Conservation (phyloP, 1,140 invertebrate genomes). For the Heliothis virescens region DNA sequence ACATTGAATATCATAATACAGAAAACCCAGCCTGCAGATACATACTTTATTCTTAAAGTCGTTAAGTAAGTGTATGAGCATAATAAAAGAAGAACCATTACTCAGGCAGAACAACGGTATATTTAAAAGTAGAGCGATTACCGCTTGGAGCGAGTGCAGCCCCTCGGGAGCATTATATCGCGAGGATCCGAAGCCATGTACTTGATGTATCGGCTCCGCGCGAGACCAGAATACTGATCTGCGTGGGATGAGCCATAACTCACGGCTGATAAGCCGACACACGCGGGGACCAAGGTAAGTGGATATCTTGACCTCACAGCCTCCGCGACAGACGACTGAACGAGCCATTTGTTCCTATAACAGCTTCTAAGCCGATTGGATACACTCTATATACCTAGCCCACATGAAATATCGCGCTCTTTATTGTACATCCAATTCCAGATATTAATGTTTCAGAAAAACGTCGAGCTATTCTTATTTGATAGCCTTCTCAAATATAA, state of each 20-base stretch:
- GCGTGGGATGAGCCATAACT: slow-evolving; percentile 15
- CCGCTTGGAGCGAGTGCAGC: not conserved
- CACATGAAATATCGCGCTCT: no score
- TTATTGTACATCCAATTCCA: no score
- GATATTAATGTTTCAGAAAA: no score
- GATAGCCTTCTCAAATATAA: no score
- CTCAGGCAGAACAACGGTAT: not conserved
- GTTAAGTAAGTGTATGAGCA: not conserved
- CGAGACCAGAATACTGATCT: slow-evolving; percentile 18
- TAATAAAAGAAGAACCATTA: slow-evolving; percentile 18
- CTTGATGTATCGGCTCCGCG: slow-evolving; percentile 22
- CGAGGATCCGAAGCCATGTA: slow-evolving; percentile 12
- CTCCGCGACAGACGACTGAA: no score
- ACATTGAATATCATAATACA: not conserved
- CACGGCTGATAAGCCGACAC: not conserved
- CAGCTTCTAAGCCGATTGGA: no score
- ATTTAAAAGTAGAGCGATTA: slow-evolving; percentile 14
- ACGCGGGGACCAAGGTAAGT: not conserved
- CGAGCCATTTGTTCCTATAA: no score
- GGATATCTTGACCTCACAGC: not conserved
- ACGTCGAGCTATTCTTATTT: no score
- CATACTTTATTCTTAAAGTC: not conserved
- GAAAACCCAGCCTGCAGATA: not conserved
- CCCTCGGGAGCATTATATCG: not conserved
- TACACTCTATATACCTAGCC: no score